Conservation (phyloP, 53 echinoderm and acorn worm species). For the Actinopyga echinites region DNA sequence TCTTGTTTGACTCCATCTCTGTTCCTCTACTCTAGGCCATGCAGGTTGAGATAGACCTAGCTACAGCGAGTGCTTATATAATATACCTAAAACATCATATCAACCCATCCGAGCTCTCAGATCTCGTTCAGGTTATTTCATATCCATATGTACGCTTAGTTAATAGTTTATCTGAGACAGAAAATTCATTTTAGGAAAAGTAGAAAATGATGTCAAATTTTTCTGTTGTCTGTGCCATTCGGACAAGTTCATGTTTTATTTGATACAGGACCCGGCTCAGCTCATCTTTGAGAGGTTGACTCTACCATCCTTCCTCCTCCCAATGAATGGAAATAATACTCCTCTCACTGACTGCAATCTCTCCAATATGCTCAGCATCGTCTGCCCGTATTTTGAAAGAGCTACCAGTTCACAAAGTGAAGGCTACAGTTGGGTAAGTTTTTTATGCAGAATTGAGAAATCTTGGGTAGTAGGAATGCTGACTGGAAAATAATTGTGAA, state of each 20-base stretch:
- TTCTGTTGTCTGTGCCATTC: no score
- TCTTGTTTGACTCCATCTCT: no score
- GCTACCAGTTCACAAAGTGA: conserved; percentile 83
- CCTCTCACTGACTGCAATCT: conserved; percentile 67
- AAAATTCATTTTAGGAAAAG: no score
- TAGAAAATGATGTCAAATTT: no score
- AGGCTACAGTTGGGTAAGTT: conserved; percentile 91
- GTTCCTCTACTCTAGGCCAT: conserved; percentile 62
- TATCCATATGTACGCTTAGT: no score
- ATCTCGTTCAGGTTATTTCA: conserved; percentile 79
- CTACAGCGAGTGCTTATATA: conserved; percentile 76
- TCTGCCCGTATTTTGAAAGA: conserved; percentile 72
- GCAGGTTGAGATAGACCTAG: conserved; percentile 82
- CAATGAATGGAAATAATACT: conserved; percentile 40
- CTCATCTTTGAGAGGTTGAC: conserved; percentile 91
- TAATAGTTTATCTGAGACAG: no score
- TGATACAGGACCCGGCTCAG: conserved; percentile 81
- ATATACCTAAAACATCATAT: conserved; percentile 80
- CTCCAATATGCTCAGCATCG: conserved; percentile 83
- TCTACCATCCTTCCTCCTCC: conserved; percentile 73
- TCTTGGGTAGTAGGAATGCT: no score
- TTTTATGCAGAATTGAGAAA: no score
- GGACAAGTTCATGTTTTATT: no score
- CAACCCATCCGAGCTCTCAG: conserved; percentile 70
- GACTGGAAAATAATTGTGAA: no score